Conservation (phyloP, 23 tunicate genomes). For the Styela clava region DNA sequence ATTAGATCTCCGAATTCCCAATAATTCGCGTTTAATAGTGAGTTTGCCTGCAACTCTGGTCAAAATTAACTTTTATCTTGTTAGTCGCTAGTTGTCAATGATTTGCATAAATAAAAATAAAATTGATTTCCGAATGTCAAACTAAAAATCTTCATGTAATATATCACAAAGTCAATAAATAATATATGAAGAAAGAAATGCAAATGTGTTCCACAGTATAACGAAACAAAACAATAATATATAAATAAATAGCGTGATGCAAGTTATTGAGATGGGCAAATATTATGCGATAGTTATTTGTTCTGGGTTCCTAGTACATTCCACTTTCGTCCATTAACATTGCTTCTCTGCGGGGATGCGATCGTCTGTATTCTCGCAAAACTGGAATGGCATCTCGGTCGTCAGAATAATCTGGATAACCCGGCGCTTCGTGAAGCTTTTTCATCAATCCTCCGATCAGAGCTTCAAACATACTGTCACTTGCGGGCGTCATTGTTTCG, state of each 20-base stretch:
- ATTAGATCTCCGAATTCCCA: too few species aligned
- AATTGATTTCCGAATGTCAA: too few species aligned
- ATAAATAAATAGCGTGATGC: too few species aligned
- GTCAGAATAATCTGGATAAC: background rate
- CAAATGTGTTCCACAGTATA: background rate
- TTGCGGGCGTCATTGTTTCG: background rate
- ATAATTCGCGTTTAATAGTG: too few species aligned
- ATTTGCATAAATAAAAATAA: too few species aligned
- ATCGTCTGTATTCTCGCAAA: background rate
- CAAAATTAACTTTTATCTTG: too few species aligned
- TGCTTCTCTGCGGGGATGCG: background rate
- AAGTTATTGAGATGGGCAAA: background rate
- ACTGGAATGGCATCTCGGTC: background rate
- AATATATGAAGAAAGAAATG: background rate
- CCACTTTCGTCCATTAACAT: background rate
- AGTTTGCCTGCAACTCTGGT: too few species aligned
- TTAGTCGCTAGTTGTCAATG: too few species aligned
- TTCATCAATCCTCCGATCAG: background rate
- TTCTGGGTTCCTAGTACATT: background rate
- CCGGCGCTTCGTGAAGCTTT: background rate
- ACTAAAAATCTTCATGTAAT: too few species aligned
- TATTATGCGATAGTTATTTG: background rate
- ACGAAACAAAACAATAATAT: background rate
- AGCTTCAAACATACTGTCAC: background rate
- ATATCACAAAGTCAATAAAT: too few species aligned